Percentiles rank a stretch among this genome's conserved stretches.
Evolutionary conservation across 2,113 vertebrate genomes (phyloP).

Genomic region (Coregonus clupeaformis): DNA sequence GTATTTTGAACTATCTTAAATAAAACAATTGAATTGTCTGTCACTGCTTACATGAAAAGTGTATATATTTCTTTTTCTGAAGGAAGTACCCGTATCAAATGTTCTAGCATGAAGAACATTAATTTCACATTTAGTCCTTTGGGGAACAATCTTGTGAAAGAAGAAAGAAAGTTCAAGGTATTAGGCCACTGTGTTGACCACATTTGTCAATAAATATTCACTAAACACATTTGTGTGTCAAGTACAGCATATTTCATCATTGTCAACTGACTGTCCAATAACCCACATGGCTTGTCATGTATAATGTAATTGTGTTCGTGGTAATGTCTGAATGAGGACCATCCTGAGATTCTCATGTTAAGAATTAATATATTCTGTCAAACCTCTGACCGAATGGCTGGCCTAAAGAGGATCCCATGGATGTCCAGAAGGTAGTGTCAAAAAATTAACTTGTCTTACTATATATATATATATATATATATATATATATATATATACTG

Average conservation of each 20-base stretch:
- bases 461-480: too few species aligned
- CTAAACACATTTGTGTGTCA: not conserved
- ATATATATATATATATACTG: too few species aligned
- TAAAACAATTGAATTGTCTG: constrained; percentile 64
- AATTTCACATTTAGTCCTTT: not conserved
- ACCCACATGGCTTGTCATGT: not conserved
- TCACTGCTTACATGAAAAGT: constrained; percentile 7
- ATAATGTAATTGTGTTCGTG: not conserved
- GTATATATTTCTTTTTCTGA: not conserved
- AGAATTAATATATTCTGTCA: too few species aligned
- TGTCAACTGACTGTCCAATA: not conserved
- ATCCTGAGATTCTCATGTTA: too few species aligned
- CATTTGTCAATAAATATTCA: constrained; percentile 7
- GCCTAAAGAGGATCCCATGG: too few species aligned
- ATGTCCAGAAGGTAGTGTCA: too few species aligned
- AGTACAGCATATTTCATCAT: not conserved
- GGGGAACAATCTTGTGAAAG: not conserved
- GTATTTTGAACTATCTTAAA: constrained; percentile 87
- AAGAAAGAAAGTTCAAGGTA: not conserved
- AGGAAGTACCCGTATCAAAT: not conserved
- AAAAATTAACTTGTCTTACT: too few species aligned
- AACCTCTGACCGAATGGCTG: too few species aligned
- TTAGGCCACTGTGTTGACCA: constrained; percentile 8
- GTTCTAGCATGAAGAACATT: not conserved
- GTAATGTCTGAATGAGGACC: too few species aligned